These are phyloP conservation scores for Chrysodeixis includens DNA, from an alignment of 2,888 invertebrate species.

Conservation along the genomic window DNA sequence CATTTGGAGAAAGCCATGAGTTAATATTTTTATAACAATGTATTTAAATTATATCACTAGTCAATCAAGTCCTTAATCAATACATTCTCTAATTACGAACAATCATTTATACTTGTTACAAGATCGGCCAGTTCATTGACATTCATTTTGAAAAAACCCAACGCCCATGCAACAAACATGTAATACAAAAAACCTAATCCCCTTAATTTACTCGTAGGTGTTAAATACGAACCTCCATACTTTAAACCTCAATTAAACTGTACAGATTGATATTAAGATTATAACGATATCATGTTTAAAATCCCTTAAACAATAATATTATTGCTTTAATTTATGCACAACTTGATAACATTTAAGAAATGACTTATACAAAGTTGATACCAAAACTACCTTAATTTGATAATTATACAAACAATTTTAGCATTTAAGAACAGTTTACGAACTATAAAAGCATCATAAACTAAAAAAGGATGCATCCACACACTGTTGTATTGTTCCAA, in stretches of 20 bases:
- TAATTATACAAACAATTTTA: background rate
- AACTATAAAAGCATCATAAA: background rate
- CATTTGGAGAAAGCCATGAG: no score
- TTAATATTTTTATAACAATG: no score
- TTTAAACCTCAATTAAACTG: slow-evolving; percentile 37
- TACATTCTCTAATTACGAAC: background rate
- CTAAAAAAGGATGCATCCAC: background rate
- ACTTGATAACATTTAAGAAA: slow-evolving; percentile 17
- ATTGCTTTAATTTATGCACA: slow-evolving; percentile 15
- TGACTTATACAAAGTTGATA: background rate
- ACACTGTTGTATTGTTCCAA: background rate
- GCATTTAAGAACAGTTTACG: background rate
- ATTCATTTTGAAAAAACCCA: slow-evolving; percentile 37
- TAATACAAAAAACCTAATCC: slow-evolving; percentile 54
- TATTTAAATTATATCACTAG: no score
- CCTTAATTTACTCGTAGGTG: slow-evolving; percentile 52
- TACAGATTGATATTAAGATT: slow-evolving; percentile 29
- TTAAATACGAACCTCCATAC: slow-evolving; percentile 41
- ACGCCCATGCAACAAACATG: slow-evolving; percentile 58
- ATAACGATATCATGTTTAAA: slow-evolving; percentile 40
- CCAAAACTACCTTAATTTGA: no score
- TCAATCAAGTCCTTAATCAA: no score
- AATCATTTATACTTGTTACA: slow-evolving; percentile 11
- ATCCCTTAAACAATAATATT: slow-evolving; percentile 40
- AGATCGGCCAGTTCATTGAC: slow-evolving; percentile 49